These are phyloP conservation scores for Sarotherodon lohbergeri DNA, from an alignment of 2,113 vertebrate genomes.

Conservation along the genomic window DNA sequence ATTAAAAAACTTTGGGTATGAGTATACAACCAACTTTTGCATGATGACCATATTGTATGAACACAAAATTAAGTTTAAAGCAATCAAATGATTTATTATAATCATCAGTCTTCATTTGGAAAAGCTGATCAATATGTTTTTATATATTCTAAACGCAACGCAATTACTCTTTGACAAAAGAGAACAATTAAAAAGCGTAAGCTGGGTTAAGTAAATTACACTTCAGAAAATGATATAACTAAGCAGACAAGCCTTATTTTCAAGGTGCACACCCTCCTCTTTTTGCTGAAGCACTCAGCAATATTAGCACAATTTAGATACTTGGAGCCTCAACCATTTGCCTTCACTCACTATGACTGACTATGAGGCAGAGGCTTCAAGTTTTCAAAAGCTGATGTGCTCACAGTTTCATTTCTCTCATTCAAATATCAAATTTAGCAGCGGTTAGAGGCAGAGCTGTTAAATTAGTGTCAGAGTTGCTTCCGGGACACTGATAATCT, in stretches of 20 bases:
- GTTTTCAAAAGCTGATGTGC: background rate
- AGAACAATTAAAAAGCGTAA: background rate
- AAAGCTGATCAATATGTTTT: background rate
- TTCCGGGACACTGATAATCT: slow-evolving; percentile 46
- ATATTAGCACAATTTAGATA: slow-evolving; percentile 18
- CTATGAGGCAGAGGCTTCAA: background rate
- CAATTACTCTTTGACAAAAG: background rate
- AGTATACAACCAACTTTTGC: background rate
- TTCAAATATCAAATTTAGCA: background rate
- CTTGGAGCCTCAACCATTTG: background rate
- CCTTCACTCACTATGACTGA: background rate
- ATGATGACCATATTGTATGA: background rate
- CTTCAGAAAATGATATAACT: background rate
- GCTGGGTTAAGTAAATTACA: background rate
- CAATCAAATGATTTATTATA: fast-evolving
- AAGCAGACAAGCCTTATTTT: background rate
- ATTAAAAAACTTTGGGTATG: background rate
- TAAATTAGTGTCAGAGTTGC: slow-evolving; percentile 42
- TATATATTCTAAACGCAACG: background rate
- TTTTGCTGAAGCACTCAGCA: background rate
- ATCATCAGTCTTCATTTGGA: background rate
- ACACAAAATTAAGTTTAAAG: background rate
- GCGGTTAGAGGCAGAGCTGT: slow-evolving; percentile 2
- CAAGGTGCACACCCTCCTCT: slow-evolving; percentile 23
- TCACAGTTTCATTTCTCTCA: slow-evolving; percentile 10